Evolutionary conservation across 2,888 invertebrate genomes (phyloP), one percentile per base, ranked within the genome.

Genomic region (Morpho achilles): DNA sequence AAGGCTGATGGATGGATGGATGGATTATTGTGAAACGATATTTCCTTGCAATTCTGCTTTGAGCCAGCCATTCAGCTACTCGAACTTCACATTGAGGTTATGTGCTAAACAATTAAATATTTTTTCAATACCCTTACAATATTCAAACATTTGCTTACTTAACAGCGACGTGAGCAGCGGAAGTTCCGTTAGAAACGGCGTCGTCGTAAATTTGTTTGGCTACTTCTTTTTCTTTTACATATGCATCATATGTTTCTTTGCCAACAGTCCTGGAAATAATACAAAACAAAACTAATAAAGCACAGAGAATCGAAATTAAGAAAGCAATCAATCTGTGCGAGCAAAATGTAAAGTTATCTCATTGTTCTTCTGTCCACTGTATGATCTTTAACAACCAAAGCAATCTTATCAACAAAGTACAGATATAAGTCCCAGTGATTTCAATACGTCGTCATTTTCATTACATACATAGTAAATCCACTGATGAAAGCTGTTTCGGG

Each of bases 401-500:
- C 3, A 4, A 32, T 32, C 5, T 32, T 32, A 32, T 32, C 43
- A 43, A 43, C 0, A 43, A 43, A 43, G 5, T 43, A 9, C 3
- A 3, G 43, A 3, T 8, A 8, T 43, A 43, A 43, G 43, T 7
- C 7, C 5, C 7, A 43, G 8, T 43, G 7, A 3, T 9, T 43
- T 43, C 5, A 9, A 43, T 7, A 43, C 3, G 43, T 43, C 8
- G n/a, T 43, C 3, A n/a, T 43, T 43, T 9, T 9, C 7, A 8
- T 10, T 45, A 62, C 91, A 82, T 76, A 93, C 94, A 95, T 94
- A 46, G 92, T 78, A 73, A 95, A 95, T 53, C 93, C 93, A 47
- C 94, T 93, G 67, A 95, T 94, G 76, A 93, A 95, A 0, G 94
- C 94, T 1, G 93, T 92, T 61, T 94, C 94, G 0, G 95, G 95